phyloP scores from a whole-genome alignment of 2,888 invertebrate genomes.

The Balanococcus diminutus region DNA sequence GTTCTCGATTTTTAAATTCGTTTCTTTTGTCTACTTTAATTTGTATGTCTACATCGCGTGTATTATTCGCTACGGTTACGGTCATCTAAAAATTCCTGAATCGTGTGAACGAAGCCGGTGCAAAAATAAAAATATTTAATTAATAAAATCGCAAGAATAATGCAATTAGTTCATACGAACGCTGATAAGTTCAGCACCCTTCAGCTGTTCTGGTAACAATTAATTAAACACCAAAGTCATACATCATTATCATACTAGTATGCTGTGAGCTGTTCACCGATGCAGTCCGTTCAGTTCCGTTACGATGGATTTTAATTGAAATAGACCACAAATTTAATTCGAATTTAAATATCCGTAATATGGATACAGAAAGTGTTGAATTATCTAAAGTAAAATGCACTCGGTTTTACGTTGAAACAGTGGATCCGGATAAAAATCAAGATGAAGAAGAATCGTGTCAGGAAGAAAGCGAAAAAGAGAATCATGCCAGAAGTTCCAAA shows the following conservation, averaged over 20 bases:
- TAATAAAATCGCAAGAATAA: not conserved
- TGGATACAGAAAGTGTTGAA: conserved; percentile 49
- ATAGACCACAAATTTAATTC: not conserved
- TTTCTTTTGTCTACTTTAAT: too few relatives aligned
- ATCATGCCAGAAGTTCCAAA: conserved; percentile 75
- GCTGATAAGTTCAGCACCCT: not conserved
- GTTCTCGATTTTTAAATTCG: too few relatives aligned
- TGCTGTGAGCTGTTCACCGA: not conserved
- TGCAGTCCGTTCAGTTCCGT: not conserved
- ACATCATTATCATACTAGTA: not conserved
- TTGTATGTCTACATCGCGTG: too few relatives aligned
- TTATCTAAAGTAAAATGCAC: conserved; percentile 55
- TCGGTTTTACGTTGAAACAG: conserved; percentile 56
- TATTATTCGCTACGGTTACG: too few relatives aligned
- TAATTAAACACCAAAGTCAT: not conserved
- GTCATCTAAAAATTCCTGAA: too few relatives aligned
- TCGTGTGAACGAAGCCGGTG: not conserved
- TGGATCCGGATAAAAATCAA: conserved; percentile 24
- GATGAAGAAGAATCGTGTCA: not conserved
- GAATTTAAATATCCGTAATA: not conserved
- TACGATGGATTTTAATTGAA: conserved; percentile 3
- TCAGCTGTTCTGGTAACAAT: not conserved
- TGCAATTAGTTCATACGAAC: not conserved
- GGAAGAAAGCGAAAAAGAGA: conserved; percentile 52
- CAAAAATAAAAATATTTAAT: not conserved